Evolutionary conservation across 2,888 invertebrate genomes (phyloP), one percentile per base, ranked within the genome.

Genomic region (Spatulosminthurus flaviceps): DNA sequence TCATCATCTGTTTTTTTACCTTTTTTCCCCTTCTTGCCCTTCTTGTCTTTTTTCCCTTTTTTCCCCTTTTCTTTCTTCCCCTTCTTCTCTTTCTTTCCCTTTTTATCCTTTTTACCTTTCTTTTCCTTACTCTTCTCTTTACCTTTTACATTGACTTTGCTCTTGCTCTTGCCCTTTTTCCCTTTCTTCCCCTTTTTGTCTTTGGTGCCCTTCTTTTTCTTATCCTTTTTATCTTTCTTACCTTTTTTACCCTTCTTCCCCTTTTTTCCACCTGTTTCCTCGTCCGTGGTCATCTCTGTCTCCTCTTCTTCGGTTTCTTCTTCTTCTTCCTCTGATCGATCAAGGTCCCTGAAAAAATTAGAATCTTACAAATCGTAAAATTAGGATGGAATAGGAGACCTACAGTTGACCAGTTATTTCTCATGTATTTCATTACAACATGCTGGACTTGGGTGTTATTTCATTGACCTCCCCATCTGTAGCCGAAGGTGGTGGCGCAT

Each of bases 401-500:
- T n/a, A n/a, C n/a, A n/a, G n/a, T n/a, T n/a, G n/a, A n/a, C n/a
- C n/a, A n/a, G n/a, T n/a, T n/a, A n/a, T n/a, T n/a, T n/a, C n/a
- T n/a, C n/a, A n/a, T n/a, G n/a, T n/a, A 34, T 34, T 34, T 34
- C 5, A 4, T 34, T 9, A 34, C 34, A 34, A 9, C 34, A 34
- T 34, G 34, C 21, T 60, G 60, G 60, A 60, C 60, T 9, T 26
- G 1, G 60, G 60, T 60, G 21, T 21, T 60, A 16, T 26, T 64
- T 64, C 22, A 2, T 24, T 22, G 2, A 7, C 64, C 2, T 64
- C 64, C 24, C 22, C 64, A 4, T 64, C 75, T 1, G 24, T 61
- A 1, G 34, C 41, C 1, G 75, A 75, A 21, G 75, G 75, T 0
- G 75, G 75, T 41, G 75, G 75, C 2, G 75, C 66, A 24, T 34